Conservation (phyloP, 2,888 invertebrate genomes). For the Stenurella melanura region DNA sequence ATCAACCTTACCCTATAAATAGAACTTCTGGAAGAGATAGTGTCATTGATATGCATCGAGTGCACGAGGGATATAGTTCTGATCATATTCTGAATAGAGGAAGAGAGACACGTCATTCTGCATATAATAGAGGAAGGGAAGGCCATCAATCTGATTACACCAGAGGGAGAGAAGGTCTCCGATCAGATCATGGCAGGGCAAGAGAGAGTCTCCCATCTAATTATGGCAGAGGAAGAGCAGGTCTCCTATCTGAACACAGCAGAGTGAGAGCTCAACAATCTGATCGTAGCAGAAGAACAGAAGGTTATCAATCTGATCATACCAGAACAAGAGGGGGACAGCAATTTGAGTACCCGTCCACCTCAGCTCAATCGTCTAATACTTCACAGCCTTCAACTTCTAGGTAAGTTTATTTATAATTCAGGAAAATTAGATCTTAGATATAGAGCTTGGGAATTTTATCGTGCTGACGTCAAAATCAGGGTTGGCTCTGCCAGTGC, state of each 20-base stretch:
- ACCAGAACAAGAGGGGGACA: neutral
- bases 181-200: neutral
- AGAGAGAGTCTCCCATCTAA: neutral
- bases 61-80: neutral
- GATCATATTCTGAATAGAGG: neutral
- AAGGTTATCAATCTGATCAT: neutral
- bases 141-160: neutral
- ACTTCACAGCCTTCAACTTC: neutral
- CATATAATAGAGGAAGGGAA: conserved; percentile 4
- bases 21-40: neutral
- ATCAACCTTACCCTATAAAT: neutral
- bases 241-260: neutral
- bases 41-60: neutral
- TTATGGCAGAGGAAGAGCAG: neutral
- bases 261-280: neutral
- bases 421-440: too few relatives aligned
- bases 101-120: neutral
- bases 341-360: neutral
- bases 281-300: neutral
- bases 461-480: too few relatives aligned
- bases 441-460: too few relatives aligned
- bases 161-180: conserved; percentile 12
- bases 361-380: neutral
- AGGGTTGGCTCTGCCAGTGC: too few relatives aligned
- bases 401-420: neutral